Evolutionary conservation across 1,140 invertebrate species (phyloP).

Genomic region (Dufourea novaeangliae): DNA sequence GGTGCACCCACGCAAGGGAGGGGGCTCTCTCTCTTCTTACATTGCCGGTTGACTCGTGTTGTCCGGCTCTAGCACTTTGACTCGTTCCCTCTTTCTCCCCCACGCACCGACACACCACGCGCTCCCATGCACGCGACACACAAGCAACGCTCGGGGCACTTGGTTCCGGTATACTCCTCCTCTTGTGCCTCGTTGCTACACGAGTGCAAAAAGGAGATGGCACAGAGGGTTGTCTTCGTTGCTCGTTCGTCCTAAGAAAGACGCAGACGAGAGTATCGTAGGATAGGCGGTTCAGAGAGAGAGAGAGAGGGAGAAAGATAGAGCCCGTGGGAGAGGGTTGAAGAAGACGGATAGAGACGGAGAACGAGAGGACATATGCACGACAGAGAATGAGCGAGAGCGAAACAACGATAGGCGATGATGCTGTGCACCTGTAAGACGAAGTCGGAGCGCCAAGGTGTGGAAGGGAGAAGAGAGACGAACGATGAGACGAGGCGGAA

Average conservation of each 20-base stretch:
- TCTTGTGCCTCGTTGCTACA: slow-evolving; percentile 55
- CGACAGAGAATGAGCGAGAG: slow-evolving; percentile 31
- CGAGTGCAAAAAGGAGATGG: slow-evolving; percentile 14
- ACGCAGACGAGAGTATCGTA: slow-evolving; percentile 21
- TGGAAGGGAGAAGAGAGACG: slow-evolving; percentile 47
- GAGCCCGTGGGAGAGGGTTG: slow-evolving; percentile 1
- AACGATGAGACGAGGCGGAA: slow-evolving; percentile 54
- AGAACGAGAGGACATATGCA: slow-evolving; percentile 18
- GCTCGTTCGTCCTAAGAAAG: not conserved
- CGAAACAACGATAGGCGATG: slow-evolving; percentile 41
- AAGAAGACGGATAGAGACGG: slow-evolving; percentile 18
- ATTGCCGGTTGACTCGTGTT: slow-evolving; percentile 64
- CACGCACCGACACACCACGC: too few species aligned
- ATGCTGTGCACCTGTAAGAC: slow-evolving; percentile 61
- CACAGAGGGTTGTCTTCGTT: slow-evolving; percentile 11
- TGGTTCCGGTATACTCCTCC: slow-evolving; percentile 60
- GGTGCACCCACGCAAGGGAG: slow-evolving; percentile 68
- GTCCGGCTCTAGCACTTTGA: slow-evolving; percentile 63
- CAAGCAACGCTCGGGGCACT: slow-evolving; percentile 70
- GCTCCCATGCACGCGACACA: slow-evolving; percentile 57
- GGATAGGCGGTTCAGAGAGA: slow-evolving; percentile 17
- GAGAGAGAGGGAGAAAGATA: slow-evolving; percentile 17
- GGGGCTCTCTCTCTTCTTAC: slow-evolving; percentile 72
- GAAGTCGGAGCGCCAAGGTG: slow-evolving; percentile 21
- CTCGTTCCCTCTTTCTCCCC: slow-evolving; percentile 51